A percentile compares a stretch with the other conserved stretches of the same genome.
These are phyloP conservation scores for Zosterops hypoxanthus DNA, from an alignment of 2,113 vertebrate genomes.

Conservation along the genomic window DNA sequence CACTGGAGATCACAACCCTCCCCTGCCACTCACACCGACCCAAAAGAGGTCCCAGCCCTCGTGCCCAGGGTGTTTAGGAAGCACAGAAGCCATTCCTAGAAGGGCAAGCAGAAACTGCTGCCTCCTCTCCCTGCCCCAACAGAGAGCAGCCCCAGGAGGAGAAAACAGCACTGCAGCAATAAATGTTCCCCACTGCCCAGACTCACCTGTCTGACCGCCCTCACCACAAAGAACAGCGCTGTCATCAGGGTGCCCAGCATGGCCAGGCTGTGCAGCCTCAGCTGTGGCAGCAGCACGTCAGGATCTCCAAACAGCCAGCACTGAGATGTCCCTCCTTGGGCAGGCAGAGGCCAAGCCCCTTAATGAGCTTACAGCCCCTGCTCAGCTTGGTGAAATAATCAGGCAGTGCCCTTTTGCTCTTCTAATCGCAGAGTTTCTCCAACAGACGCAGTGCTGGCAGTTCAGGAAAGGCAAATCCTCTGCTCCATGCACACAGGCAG, in stretches of 20 bases:
- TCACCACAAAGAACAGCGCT: constrained; percentile 82
- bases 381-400: background rate
- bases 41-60: background rate
- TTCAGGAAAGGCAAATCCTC: background rate
- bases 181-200: fast-evolving
- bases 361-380: constrained; percentile 48
- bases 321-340: background rate
- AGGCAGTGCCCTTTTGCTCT: background rate
- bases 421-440: background rate
- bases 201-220: constrained; percentile 80
- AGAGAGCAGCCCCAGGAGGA: background rate
- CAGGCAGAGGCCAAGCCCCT: background rate
- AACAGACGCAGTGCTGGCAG: fast-evolving
- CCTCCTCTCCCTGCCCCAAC: background rate
- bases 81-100: background rate
- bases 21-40: background rate
- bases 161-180: fast-evolving
- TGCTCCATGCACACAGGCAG: fast-evolving
- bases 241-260: constrained; percentile 88
- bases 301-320: fast-evolving
- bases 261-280: background rate
- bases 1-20: fast-evolving
- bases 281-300: background rate
- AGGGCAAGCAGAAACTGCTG: background rate
- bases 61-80: background rate